These are phyloP conservation scores for Elysia crispata DNA, from an alignment of 2,888 invertebrate species.

Conservation along the genomic window DNA sequence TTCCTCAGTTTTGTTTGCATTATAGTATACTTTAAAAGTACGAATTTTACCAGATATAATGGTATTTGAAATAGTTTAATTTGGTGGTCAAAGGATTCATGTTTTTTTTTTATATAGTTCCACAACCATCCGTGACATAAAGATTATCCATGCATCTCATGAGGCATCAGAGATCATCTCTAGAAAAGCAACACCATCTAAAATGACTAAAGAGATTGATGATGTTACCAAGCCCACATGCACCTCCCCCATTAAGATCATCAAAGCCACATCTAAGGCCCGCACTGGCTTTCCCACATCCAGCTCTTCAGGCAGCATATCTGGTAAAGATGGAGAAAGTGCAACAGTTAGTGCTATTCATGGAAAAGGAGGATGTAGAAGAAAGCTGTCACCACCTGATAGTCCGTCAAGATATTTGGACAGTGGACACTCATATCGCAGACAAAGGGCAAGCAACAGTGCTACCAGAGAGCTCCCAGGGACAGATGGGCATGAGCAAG, in stretches of 20 bases:
- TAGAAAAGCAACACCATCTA: slow-evolving; percentile 68
- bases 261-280: slow-evolving; percentile 53
- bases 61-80: not conserved
- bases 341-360: not conserved
- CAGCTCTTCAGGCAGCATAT: not conserved
- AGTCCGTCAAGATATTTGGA: slow-evolving; percentile 35
- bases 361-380: slow-evolving; percentile 34
- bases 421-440: not conserved
- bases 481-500: slow-evolving; percentile 22
- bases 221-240: slow-evolving; percentile 57
- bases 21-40: not conserved
- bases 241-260: slow-evolving; percentile 67
- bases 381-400: slow-evolving; percentile 46
- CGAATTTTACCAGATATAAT: not conserved
- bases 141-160: slow-evolving; percentile 82
- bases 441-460: slow-evolving; percentile 28
- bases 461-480: slow-evolving; percentile 13
- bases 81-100: not conserved
- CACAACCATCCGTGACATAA: slow-evolving; percentile 86
- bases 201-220: slow-evolving; percentile 67
- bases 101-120: slow-evolving; percentile 80
- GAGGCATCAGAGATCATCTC: slow-evolving; percentile 74
- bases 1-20: not conserved
- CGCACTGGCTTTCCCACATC: slow-evolving; percentile 27
- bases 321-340: not conserved